Evolutionary conservation across 2,113 vertebrate genomes (phyloP).

Genomic region (cat (Felis catus)): DNA sequence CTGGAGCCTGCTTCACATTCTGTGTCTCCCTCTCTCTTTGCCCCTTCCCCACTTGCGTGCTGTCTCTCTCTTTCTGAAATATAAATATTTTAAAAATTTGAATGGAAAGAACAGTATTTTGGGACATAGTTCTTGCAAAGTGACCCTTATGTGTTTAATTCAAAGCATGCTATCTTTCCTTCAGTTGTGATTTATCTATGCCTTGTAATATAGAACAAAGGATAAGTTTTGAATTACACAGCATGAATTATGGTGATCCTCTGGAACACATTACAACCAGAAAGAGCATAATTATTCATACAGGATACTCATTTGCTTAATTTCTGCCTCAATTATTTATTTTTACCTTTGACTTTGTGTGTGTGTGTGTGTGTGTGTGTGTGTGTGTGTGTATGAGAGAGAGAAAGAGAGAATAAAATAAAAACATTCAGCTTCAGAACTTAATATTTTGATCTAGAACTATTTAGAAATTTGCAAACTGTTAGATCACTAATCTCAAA

Average conservation of each 20-base stretch:
- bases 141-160: not conserved
- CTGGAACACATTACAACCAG: not conserved
- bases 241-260: not conserved
- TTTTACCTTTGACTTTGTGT: not conserved
- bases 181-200: not conserved
- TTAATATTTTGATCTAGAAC: slow-evolving; percentile 3
- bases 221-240: not conserved
- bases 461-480: not conserved
- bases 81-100: not conserved
- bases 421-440: not conserved
- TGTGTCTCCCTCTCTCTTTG: too few relatives aligned
- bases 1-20: too few relatives aligned
- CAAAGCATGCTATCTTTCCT: not conserved
- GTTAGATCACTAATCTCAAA: not conserved
- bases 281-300: not conserved
- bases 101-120: not conserved
- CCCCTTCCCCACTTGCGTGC: too few relatives aligned
- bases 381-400: too few relatives aligned
- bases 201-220: not conserved
- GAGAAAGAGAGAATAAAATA: not conserved
- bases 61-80: too few relatives aligned
- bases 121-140: not conserved
- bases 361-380: not conserved
- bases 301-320: not conserved
- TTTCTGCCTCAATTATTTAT: not conserved